Conservation (phyloP, 2,797 vertebrate species). For the Hozukius guyotensis region DNA sequence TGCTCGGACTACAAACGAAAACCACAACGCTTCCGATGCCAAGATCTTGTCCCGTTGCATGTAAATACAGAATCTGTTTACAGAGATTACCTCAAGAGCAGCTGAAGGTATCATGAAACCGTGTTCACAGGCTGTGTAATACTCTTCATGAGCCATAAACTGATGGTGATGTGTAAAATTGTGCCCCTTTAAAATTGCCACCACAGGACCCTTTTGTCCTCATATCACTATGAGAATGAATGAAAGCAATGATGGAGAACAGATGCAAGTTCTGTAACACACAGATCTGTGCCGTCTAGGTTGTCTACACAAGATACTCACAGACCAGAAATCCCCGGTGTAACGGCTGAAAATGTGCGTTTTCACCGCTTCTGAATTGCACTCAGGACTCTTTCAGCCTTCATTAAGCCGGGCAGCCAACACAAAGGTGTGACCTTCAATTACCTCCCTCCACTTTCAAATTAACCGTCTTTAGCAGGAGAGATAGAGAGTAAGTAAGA, state of each 20-base stretch:
- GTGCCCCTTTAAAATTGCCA: slow-evolving; percentile 4
- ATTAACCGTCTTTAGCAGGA: slow-evolving; percentile 47
- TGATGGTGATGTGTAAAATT: background rate
- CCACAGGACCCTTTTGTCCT: slow-evolving; percentile 1
- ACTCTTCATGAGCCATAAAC: background rate
- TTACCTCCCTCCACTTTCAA: slow-evolving; percentile 43
- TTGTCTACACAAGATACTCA: background rate
- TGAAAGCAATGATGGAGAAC: slow-evolving; percentile 9
- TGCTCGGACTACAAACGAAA: background rate
- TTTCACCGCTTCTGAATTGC: slow-evolving; percentile 21
- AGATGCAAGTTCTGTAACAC: slow-evolving; percentile 1
- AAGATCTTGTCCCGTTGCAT: background rate
- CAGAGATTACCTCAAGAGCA: background rate
- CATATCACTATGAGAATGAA: background rate
- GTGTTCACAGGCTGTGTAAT: background rate
- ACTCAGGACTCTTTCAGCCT: slow-evolving; percentile 31
- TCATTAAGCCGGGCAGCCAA: slow-evolving; percentile 62
- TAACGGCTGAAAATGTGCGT: slow-evolving; percentile 21
- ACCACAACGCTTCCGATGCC: background rate
- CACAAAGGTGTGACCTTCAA: slow-evolving; percentile 75
- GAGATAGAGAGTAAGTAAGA: background rate
- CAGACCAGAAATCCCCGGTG: background rate
- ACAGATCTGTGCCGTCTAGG: background rate
- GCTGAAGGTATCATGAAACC: background rate
- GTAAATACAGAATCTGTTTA: background rate